A percentile compares a stretch with the other conserved stretches of the same genome.
Conservation (phyloP, 2,888 invertebrate genomes). For the Drosophila stalkeri region DNA sequence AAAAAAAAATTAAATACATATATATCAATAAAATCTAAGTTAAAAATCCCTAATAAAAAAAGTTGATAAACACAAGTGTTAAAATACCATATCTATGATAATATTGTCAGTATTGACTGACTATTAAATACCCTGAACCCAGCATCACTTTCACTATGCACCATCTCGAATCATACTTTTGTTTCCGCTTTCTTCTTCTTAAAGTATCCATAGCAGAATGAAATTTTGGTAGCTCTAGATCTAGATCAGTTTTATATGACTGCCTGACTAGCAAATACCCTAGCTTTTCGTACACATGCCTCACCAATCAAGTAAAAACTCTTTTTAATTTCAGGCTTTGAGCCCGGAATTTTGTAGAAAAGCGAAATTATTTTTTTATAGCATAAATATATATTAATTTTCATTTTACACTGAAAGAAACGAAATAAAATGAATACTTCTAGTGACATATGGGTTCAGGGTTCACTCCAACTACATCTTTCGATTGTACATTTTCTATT, state of each 20-base stretch:
- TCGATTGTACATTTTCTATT: constrained; percentile 31
- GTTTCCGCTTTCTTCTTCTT: neutral
- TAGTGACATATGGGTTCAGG: constrained; percentile 3
- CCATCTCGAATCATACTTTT: neutral
- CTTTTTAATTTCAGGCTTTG: too few relatives aligned
- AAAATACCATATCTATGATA: constrained; percentile 14
- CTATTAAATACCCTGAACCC: constrained; percentile 2
- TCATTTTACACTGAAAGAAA: neutral
- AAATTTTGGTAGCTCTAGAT: neutral
- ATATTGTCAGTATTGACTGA: neutral
- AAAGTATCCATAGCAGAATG: neutral
- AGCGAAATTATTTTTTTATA: too few relatives aligned
- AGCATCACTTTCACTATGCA: neutral
- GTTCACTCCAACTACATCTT: neutral
- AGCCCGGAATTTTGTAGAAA: too few relatives aligned
- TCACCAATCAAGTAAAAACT: neutral
- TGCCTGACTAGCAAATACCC: neutral
- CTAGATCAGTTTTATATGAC: neutral
- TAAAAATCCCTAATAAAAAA: constrained; percentile 7
- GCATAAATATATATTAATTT: neutral
- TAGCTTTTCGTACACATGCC: neutral
- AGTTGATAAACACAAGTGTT: constrained; percentile 26
- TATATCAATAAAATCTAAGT: constrained; percentile 46
- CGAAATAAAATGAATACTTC: neutral
- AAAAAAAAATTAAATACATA: constrained; percentile 17